A percentile compares a stretch with the other conserved stretches of the same genome.
phyloP scores from a whole-genome alignment of 1,140 invertebrate species.

The Formica selysi region DNA sequence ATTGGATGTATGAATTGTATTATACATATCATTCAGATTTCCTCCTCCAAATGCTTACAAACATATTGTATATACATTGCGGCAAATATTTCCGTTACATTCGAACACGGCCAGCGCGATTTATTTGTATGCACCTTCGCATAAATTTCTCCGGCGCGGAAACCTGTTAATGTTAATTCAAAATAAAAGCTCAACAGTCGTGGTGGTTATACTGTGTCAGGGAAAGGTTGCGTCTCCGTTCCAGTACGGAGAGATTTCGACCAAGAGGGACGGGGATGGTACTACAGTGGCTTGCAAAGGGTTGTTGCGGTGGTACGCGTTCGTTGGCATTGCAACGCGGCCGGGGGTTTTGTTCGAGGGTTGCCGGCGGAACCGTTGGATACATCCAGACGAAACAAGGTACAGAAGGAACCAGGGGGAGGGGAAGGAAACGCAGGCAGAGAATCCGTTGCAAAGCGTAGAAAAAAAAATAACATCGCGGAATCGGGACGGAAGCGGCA shows the following conservation, averaged over 20 bases:
- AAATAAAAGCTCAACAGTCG: slow-evolving; percentile 72
- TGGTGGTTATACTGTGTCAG: slow-evolving; percentile 53
- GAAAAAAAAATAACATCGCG: slow-evolving; percentile 68
- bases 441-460: slow-evolving; percentile 46
- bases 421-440: slow-evolving; percentile 64
- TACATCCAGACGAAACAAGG: slow-evolving; percentile 73
- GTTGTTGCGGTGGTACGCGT: slow-evolving; percentile 65
- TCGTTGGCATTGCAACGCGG: slow-evolving; percentile 65
- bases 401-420: slow-evolving; percentile 18
- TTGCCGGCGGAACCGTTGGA: slow-evolving; percentile 60
- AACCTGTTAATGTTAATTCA: slow-evolving; percentile 78
- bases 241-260: slow-evolving; percentile 12
- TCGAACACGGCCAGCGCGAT: background rate
- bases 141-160: slow-evolving; percentile 71
- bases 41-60: background rate
- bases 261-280: background rate
- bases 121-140: slow-evolving; percentile 58
- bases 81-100: background rate
- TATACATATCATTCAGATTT: background rate
- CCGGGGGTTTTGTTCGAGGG: slow-evolving; percentile 71
- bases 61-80: background rate
- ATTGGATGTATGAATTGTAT: background rate
- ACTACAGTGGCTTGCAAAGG: slow-evolving; percentile 60
- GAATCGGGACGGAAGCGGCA: slow-evolving; percentile 58
- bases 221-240: slow-evolving; percentile 36